Conservation (phyloP, 1,140 invertebrate species). For the Hydropsyche tenuis region DNA sequence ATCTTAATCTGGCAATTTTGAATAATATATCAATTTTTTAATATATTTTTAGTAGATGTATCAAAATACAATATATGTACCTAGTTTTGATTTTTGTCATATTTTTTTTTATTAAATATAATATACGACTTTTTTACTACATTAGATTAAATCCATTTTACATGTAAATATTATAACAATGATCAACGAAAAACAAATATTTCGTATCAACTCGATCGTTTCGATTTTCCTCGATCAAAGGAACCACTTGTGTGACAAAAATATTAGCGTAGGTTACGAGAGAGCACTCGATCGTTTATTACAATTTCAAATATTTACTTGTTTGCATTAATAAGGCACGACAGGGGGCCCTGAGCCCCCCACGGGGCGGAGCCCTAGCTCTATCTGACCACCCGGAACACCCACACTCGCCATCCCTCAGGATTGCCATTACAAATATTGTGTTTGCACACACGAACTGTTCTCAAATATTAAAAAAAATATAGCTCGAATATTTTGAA, state of each 20-base stretch:
- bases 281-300: constrained; percentile 48
- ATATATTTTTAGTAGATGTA: no score
- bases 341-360: constrained; percentile 9
- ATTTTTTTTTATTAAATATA: no score
- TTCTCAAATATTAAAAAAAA: not conserved
- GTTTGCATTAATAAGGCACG: constrained; percentile 41
- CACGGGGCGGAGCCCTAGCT: not conserved
- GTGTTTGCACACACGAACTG: constrained; percentile 31
- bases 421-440: constrained; percentile 46
- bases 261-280: constrained; percentile 41
- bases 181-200: no score
- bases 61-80: no score
- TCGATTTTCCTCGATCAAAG: not conserved
- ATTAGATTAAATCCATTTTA: no score
- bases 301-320: constrained; percentile 49
- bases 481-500: no score
- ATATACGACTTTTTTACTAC: no score
- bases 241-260: constrained; percentile 29
- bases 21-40: no score
- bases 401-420: constrained; percentile 29
- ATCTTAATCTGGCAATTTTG: no score
- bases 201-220: no score
- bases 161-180: no score
- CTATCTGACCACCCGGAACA: constrained; percentile 12
- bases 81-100: no score